phyloP scores from a whole-genome alignment of 2,797 vertebrate species.

The Oreonectes daqikongensis region DNA sequence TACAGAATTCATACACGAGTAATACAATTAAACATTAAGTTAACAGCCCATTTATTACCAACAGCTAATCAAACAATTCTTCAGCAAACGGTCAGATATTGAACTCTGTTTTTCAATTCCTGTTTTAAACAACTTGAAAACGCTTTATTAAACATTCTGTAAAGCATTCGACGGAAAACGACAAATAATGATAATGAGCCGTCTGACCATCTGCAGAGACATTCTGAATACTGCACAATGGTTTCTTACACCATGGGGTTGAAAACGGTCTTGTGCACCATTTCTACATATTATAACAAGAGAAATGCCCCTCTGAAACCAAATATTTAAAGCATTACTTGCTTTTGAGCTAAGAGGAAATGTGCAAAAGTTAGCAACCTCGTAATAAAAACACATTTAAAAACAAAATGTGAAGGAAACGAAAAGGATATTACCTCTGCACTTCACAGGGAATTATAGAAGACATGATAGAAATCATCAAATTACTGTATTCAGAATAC shows the following conservation, averaged over 20 bases:
- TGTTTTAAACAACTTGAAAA: background rate
- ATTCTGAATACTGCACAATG: slow-evolving; percentile 30
- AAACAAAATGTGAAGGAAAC: slow-evolving; percentile 74
- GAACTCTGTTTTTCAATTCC: background rate
- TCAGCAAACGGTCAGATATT: no score
- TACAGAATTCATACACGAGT: no score
- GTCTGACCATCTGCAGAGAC: slow-evolving; percentile 14
- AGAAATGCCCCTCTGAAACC: slow-evolving; percentile 1
- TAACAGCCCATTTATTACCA: no score
- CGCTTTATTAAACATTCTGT: background rate
- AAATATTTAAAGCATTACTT: background rate
- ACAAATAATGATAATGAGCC: background rate
- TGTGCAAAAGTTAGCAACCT: slow-evolving; percentile 76
- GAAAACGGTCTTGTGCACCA: background rate
- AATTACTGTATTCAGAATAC: slow-evolving; percentile 51
- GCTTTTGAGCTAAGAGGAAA: slow-evolving; percentile 55
- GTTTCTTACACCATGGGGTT: background rate
- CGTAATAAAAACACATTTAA: slow-evolving; percentile 70
- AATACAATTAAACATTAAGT: no score
- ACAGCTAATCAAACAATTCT: no score
- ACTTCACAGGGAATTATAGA: slow-evolving; percentile 49
- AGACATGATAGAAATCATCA: slow-evolving; percentile 48
- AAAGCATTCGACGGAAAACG: background rate
- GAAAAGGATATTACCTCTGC: slow-evolving; percentile 51
- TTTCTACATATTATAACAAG: slow-evolving; percentile 40